Base-by-base conservation (phyloP, 2,888 invertebrate genomes). In the Yponomeuta sedellus region DNA sequence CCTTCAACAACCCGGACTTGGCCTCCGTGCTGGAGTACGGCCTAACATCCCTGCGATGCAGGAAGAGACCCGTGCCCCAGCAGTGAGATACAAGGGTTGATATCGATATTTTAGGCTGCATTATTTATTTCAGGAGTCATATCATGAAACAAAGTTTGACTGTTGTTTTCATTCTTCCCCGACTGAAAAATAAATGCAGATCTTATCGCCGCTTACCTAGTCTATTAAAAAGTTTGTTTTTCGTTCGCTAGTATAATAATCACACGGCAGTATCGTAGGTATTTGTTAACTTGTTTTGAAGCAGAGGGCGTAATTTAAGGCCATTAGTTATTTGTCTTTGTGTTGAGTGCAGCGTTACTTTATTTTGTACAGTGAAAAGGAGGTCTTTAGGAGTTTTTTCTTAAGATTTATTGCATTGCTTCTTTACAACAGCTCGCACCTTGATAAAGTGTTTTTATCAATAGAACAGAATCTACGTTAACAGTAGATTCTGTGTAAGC, bases 131-230 rank as follows among this genome's bases (percentile, higher is more conserved):
- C 34, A 34, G 5, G 34, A 34, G 34, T 34, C 34, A 34, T 8
- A 34, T 34, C 34, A 11, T 52, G 44, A 5, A 52, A 16, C 25
- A 20, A 8, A 19, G 1, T 22, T 20, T 59, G 6, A 59, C 12
- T 22, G 12, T 20, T 22, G 59, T 59, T 59, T n/a, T 20, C 1
- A 11, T 10, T 58, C 19, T 58, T 19, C 20, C 19, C 20, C 11
- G 5, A 10, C 8, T 58, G 22, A 59, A 59, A 59, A 59, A 59
- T 59, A 22, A 22, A 59, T 22, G 59, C 59, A 59, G 59, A 59
- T 59, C 12, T 59, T 59, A 59, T 59, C 59, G 59, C 59, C 12
- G 5, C 44, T 12, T n/a, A n/a, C n/a, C n/a, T 8, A 52, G 16
- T 52, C 44, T 52, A 52, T 52, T 52, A 52, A 12, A 52, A 12